A percentile compares a stretch with the other conserved stretches of the same genome.
Evolutionary conservation across 2,888 invertebrate genomes (phyloP).

Genomic region (Rhaphigaster nebulosa): DNA sequence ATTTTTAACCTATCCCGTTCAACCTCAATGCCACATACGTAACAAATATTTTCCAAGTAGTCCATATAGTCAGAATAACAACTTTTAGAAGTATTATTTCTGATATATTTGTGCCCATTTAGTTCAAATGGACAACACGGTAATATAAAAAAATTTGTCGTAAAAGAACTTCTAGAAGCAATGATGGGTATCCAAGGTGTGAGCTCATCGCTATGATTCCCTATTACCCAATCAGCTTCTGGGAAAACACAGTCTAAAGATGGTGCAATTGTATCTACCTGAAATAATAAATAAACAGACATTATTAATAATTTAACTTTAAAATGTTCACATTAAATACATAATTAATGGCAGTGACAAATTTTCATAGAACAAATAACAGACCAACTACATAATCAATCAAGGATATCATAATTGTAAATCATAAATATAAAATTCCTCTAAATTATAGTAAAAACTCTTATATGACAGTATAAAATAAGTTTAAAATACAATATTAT

Average conservation of each 20-base stretch:
- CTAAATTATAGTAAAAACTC: too few species aligned
- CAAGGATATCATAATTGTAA: too few species aligned
- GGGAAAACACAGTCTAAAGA: constrained; percentile 77
- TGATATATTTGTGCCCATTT: constrained; percentile 85
- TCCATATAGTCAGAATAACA: constrained; percentile 83
- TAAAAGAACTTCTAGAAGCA: constrained; percentile 82
- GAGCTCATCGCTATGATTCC: constrained; percentile 99
- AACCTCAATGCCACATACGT: constrained; percentile 81
- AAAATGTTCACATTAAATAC: constrained; percentile 20
- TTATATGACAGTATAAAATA: too few species aligned
- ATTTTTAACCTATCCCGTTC: constrained; percentile 89
- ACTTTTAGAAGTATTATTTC: constrained; percentile 78
- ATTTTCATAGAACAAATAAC: too few species aligned
- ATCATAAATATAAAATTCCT: too few species aligned
- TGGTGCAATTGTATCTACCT: constrained; percentile 80
- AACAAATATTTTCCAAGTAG: constrained; percentile 76
- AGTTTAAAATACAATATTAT: too few species aligned
- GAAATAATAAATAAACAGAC: constrained; percentile 66
- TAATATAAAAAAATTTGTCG: constrained; percentile 87
- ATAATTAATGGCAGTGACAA: too few species aligned
- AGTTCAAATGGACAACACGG: constrained; percentile 97
- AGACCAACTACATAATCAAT: too few species aligned
- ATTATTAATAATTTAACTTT: background rate
- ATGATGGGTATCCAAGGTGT: constrained; percentile 98
- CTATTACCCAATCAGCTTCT: constrained; percentile 92